Conservation (phyloP, 2,113 vertebrate genomes). For the Synchiropus splendidus region DNA sequence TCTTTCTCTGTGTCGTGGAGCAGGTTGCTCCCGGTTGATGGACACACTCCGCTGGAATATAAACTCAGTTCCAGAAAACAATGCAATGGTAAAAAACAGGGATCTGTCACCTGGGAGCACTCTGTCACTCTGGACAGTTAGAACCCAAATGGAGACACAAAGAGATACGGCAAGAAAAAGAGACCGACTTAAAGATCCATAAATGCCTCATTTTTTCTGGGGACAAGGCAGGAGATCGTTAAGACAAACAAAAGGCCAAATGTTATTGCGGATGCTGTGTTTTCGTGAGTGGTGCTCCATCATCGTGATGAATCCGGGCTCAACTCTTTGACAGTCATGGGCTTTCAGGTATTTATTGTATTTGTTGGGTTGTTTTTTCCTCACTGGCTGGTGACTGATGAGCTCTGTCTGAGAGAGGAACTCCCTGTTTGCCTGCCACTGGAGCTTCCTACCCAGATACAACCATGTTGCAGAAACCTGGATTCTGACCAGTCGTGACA, state of each 20-base stretch:
- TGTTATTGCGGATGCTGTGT: slow-evolving; percentile 14
- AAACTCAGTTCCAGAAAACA: too few species aligned
- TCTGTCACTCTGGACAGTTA: slow-evolving; percentile 12
- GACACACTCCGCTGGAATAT: slow-evolving; percentile 15
- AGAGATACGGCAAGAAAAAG: neutral
- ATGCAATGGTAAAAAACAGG: too few species aligned
- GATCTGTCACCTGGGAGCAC: slow-evolving; percentile 15
- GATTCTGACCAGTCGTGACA: neutral
- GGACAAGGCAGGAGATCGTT: slow-evolving; percentile 8
- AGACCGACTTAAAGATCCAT: neutral
- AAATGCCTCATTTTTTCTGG: slow-evolving; percentile 3
- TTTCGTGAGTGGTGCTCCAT: slow-evolving; percentile 26
- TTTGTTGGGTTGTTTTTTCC: slow-evolving; percentile 6
- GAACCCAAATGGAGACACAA: neutral
- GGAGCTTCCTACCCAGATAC: slow-evolving; percentile 3
- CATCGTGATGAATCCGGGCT: slow-evolving; percentile 32
- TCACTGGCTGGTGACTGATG: slow-evolving; percentile 36
- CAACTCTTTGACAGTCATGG: slow-evolving; percentile 34
- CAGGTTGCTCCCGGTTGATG: slow-evolving; percentile 29
- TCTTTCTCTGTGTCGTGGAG: slow-evolving; percentile 32
- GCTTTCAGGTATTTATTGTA: slow-evolving; percentile 44
- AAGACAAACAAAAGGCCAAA: slow-evolving; percentile 20
- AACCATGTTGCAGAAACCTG: slow-evolving; percentile 5
- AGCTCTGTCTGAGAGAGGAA: slow-evolving; percentile 31
- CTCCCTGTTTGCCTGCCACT: slow-evolving; percentile 21